A percentile compares a stretch with the other conserved stretches of the same genome.
phyloP scores from a whole-genome alignment of 2,113 vertebrate species.

The Stercorarius parasiticus region DNA sequence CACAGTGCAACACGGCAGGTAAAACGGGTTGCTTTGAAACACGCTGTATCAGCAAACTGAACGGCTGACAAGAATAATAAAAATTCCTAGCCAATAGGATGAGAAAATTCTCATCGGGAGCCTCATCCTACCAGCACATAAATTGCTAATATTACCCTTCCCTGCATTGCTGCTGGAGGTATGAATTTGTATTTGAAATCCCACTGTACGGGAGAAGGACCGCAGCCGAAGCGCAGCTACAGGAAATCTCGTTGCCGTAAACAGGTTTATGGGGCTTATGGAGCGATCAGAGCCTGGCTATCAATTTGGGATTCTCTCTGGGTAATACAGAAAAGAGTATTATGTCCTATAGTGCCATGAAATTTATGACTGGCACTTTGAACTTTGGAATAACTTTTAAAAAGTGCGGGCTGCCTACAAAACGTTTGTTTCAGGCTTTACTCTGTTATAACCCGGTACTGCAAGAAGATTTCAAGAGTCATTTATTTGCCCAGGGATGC shows the following conservation, averaged over 20 bases:
- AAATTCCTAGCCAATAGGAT: background rate
- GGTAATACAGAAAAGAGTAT: background rate
- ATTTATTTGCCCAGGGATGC: background rate
- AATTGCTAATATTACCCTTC: background rate
- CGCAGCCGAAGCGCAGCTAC: accelerated
- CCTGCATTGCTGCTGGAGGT: background rate
- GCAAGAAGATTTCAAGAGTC: background rate
- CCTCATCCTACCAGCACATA: background rate
- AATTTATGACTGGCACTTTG: background rate
- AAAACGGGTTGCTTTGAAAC: background rate
- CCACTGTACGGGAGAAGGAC: accelerated
- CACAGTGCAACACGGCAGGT: background rate
- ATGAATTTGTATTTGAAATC: background rate
- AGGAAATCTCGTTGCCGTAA: background rate
- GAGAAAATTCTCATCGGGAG: background rate
- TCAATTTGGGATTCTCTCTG: background rate
- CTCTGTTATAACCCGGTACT: background rate
- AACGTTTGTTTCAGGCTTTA: background rate
- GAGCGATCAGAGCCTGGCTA: background rate
- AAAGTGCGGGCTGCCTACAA: background rate
- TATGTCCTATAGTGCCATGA: background rate
- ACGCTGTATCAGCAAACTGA: background rate
- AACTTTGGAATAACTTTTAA: background rate
- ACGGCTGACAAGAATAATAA: background rate
- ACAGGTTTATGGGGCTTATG: background rate